A percentile compares a stretch with the other conserved stretches of the same genome.
Conservation (phyloP, 2,888 invertebrate genomes). For the Tuta absoluta region DNA sequence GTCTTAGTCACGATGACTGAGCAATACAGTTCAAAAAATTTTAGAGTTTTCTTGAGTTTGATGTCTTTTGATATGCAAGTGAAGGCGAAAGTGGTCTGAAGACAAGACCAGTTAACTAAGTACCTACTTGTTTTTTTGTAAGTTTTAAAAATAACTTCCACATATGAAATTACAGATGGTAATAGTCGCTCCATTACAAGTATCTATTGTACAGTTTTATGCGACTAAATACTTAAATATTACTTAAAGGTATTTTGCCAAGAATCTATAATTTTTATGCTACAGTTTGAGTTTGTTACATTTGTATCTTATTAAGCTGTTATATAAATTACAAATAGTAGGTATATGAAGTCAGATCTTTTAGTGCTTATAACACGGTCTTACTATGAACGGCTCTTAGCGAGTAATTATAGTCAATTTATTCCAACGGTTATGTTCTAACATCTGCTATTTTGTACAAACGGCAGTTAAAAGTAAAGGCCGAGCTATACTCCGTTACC, state of each 20-base stretch:
- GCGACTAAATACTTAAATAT: no score
- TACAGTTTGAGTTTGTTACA: no score
- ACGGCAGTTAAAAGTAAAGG: background rate
- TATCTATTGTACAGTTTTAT: no score
- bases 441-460: background rate
- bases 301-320: no score
- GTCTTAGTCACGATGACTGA: conserved; percentile 7
- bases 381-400: background rate
- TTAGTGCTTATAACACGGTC: background rate
- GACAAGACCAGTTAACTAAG: background rate
- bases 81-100: background rate
- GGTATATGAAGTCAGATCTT: no score
- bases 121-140: background rate
- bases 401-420: conserved; percentile 9
- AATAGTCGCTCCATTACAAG: no score
- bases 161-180: no score
- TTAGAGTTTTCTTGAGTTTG: background rate
- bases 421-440: background rate
- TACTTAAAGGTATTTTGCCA: no score
- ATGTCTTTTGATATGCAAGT: conserved; percentile 5
- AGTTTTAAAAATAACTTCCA: no score
- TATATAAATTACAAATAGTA: no score
- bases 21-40: background rate
- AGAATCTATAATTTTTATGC: no score
- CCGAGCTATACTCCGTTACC: background rate